Conservation (phyloP, 92 coral and sea anemone species). For the Paramuricea clavata region DNA sequence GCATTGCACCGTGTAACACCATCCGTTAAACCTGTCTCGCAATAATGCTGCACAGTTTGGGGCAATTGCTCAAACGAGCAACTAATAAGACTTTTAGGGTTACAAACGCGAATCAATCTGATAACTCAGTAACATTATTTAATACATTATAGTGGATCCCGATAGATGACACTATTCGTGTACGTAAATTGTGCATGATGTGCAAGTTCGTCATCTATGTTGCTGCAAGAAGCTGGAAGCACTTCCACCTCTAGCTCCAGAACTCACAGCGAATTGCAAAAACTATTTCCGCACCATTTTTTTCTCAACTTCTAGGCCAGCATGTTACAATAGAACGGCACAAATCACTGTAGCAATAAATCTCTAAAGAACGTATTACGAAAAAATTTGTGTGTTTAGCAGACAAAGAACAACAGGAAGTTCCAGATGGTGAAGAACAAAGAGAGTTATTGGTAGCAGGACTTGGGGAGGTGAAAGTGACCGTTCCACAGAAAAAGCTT, state of each 20-base stretch:
- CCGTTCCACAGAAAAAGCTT: too few species aligned
- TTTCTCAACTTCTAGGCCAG: slow-evolving; percentile 10
- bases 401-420: slow-evolving; percentile 63
- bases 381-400: slow-evolving; percentile 66
- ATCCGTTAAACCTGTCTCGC: too few species aligned
- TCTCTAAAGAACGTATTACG: slow-evolving; percentile 40
- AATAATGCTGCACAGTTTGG: too few species aligned
- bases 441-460: slow-evolving; percentile 63
- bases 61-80: too few species aligned
- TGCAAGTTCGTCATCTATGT: not conserved
- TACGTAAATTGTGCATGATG: too few species aligned
- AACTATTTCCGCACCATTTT: slow-evolving; percentile 52
- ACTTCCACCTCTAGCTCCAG: slow-evolving; percentile 42
- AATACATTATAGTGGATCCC: too few species aligned
- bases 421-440: slow-evolving; percentile 69
- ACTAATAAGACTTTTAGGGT: too few species aligned
- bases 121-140: too few species aligned
- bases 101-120: too few species aligned
- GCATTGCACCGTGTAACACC: too few species aligned
- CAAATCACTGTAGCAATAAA: too few species aligned
- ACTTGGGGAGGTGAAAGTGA: slow-evolving; percentile 62
- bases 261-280: slow-evolving; percentile 18
- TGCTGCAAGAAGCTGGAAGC: slow-evolving; percentile 25
- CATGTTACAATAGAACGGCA: slow-evolving; percentile 25
- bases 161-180: too few species aligned